These are phyloP conservation scores for Halichondria panicea DNA, from an alignment of 37 sponge, comb jelly and placozoan genomes.

Conservation along the genomic window DNA sequence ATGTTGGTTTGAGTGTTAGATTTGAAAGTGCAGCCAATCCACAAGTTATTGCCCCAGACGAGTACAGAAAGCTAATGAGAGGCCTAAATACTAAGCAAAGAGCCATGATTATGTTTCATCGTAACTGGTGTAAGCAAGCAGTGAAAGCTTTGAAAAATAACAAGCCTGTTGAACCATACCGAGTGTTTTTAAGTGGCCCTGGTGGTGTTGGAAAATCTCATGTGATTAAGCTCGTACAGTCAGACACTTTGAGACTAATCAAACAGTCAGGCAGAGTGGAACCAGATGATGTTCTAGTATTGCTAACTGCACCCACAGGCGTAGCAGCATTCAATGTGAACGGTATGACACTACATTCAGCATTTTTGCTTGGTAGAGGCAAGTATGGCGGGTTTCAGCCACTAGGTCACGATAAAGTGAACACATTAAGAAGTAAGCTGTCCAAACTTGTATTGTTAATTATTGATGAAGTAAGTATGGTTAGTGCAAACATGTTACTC, in stretches of 20 bases:
- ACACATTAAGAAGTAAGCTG: conserved; percentile 20
- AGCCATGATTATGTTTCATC: conserved; percentile 18
- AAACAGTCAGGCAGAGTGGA: conserved; percentile 5
- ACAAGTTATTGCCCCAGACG: neutral
- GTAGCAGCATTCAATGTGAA: conserved; percentile 50
- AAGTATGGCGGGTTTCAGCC: conserved; percentile 7
- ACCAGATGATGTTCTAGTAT: conserved; percentile 31
- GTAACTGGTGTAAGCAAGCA: conserved; percentile 32
- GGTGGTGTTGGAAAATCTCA: conserved; percentile 56
- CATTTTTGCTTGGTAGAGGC: conserved; percentile 16
- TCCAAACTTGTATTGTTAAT: conserved; percentile 23
- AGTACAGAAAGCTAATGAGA: neutral
- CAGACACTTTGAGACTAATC: conserved; percentile 23
- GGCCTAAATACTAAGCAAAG: conserved; percentile 15
- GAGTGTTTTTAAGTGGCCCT: conserved; percentile 39
- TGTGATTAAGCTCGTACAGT: conserved; percentile 35
- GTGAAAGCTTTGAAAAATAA: conserved; percentile 21
- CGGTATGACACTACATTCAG: conserved; percentile 46
- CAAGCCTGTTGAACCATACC: conserved; percentile 26
- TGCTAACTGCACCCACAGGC: conserved; percentile 53
- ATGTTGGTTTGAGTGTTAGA: neutral
- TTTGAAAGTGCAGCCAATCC: conserved; percentile 4
- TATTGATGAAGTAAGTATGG: conserved; percentile 66
- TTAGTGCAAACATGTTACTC: conserved; percentile 32
- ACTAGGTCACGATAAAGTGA: conserved; percentile 20